These are phyloP conservation scores for Bruchidius siliquastri DNA, from an alignment of 2,888 invertebrate species.

Conservation along the genomic window DNA sequence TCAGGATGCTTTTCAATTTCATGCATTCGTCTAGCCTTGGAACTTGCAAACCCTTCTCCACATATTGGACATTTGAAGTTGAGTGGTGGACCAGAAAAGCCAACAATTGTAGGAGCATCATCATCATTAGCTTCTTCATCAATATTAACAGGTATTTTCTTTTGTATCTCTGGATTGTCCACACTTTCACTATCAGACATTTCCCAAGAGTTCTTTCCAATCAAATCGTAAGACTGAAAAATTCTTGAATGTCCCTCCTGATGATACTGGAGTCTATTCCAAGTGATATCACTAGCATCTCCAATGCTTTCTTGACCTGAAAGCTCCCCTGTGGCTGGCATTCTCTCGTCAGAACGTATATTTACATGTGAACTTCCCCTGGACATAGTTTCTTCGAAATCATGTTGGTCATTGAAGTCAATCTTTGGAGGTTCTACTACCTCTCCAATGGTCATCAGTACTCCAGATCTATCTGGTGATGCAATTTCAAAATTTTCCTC, in stretches of 20 bases:
- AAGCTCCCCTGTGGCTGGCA: conserved; percentile 82
- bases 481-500: conserved; percentile 40
- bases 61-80: conserved; percentile 58
- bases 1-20: conserved; percentile 53
- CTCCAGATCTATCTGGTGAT: conserved; percentile 33
- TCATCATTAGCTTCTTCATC: conserved; percentile 18
- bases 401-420: conserved; percentile 33
- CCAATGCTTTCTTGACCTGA: conserved; percentile 85
- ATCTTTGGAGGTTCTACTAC: conserved; percentile 26
- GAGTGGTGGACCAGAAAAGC: conserved; percentile 43
- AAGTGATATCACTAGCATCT: conserved; percentile 69
- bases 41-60: conserved; percentile 54
- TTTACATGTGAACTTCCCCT: conserved; percentile 64
- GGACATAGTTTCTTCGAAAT: conserved; percentile 42
- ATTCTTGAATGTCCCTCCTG: conserved; percentile 49
- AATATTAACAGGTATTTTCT: conserved; percentile 6
- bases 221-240: conserved; percentile 59
- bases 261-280: conserved; percentile 66
- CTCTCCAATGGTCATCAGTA: conserved; percentile 42
- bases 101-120: conserved; percentile 34
- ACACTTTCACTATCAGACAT: conserved; percentile 64
- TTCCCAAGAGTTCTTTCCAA: conserved; percentile 65
- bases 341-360: conserved; percentile 79
- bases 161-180: conserved; percentile 19
- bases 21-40: conserved; percentile 62